Base-by-base conservation (phyloP, 2,113 vertebrate genomes). In the Oncorhynchus nerka region DNA sequence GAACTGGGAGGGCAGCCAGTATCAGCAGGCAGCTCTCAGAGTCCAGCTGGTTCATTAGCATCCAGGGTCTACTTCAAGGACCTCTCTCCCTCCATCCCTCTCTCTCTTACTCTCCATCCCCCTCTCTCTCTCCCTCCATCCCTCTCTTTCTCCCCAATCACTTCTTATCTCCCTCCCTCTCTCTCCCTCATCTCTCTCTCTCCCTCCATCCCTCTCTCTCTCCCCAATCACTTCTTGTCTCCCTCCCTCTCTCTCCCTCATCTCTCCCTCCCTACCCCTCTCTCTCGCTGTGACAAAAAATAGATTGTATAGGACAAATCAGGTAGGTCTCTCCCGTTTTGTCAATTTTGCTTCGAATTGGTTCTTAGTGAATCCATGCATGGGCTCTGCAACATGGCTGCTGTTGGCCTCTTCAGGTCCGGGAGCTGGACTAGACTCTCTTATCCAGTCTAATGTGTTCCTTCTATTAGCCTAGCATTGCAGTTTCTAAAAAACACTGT, bases 11-110 rank as follows among this genome's bases (percentile, higher is more conserved):
- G 83, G 75, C 83, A 85, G 80, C 74, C 75, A 82, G 75, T 79
- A 83, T 85, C 81, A 83, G 77, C 81, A 84, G 77, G 79, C 74
- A 81, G 80, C 74, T 76, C 79, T 84, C 77, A 72, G 74, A 84
- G 89, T 87, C 83, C 90, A 90, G 89, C 91, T 90, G 90, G 83
- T 85, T 77, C 84, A 62, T 4, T 4, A 39, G 78, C 79, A 81
- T 78, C 65, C 81, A 81, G 83, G 86, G 83, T 80, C 71, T 78
- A 75, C 74, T 83, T 89, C 84, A 90, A 85, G 82, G 78, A 84
- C 70, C 74, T 71, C 32, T 77, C 28, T 79, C 7, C 48, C 73
- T 20, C 39, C 61, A 22, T 70, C 12, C 71, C 49, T 65, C 49
- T 59, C 34, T 64, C 57, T 73, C 12, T 73, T 59, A 48, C 61